Evolutionary conservation across 1,140 invertebrate genomes (phyloP).

Genomic region (Homarus americanus): DNA sequence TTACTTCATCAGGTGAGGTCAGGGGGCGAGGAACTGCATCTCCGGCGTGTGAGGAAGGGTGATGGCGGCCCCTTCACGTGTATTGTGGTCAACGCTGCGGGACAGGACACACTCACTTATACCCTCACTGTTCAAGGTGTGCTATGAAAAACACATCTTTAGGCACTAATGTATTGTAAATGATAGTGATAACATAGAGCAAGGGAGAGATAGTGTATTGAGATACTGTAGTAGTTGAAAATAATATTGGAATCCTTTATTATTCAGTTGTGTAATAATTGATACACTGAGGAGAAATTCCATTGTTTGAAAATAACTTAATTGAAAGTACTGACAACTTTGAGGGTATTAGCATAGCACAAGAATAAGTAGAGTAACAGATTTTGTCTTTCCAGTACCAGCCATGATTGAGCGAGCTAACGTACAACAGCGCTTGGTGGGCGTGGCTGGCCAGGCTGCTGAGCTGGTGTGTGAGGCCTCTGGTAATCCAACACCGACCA

Average conservation of each 20-base stretch:
- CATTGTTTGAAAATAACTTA: too few species aligned
- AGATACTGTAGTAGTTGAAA: too few species aligned
- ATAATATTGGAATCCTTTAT: too few species aligned
- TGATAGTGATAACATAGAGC: too few species aligned
- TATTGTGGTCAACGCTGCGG: slow-evolving; percentile 79
- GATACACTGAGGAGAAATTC: too few species aligned
- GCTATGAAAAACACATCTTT: background rate
- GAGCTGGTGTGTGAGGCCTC: slow-evolving; percentile 53
- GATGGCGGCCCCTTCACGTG: slow-evolving; percentile 75
- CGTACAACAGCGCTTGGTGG: slow-evolving; percentile 15
- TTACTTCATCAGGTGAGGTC: slow-evolving; percentile 13
- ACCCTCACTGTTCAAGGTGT: slow-evolving; percentile 78
- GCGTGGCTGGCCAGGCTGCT: slow-evolving; percentile 22
- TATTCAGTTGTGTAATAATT: too few species aligned
- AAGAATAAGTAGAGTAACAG: too few species aligned
- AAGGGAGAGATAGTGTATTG: too few species aligned
- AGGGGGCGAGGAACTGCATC: slow-evolving; percentile 39
- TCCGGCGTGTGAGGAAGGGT: slow-evolving; percentile 45
- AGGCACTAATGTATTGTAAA: too few species aligned
- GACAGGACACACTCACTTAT: slow-evolving; percentile 76
- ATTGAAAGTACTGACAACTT: too few species aligned
- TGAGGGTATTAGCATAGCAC: too few species aligned
- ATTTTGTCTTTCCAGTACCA: slow-evolving; percentile 27
- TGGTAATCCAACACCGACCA: slow-evolving; percentile 40
- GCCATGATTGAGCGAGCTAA: slow-evolving; percentile 60